Evolutionary conservation across 2,797 vertebrate genomes (phyloP).

Genomic region (Schizopygopsis pylzovi): DNA sequence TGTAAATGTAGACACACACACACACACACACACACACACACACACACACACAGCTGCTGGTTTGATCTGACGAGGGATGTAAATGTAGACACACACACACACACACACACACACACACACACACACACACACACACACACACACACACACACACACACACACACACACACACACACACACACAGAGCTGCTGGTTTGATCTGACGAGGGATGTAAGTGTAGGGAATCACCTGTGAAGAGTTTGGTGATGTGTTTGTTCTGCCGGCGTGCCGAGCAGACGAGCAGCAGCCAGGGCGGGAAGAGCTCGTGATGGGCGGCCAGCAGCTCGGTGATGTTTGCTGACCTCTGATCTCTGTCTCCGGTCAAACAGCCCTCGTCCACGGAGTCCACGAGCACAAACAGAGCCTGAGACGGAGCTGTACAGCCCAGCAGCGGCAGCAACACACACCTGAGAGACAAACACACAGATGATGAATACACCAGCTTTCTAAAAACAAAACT

Average conservation of each 20-base stretch:
- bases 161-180: neutral
- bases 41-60: too few relatives aligned
- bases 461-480: neutral
- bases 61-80: too few relatives aligned
- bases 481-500: neutral
- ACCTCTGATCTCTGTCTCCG: constrained; percentile 85
- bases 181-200: neutral
- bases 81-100: too few relatives aligned
- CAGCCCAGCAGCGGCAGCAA: constrained; percentile 90
- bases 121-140: too few relatives aligned
- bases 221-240: constrained; percentile 90
- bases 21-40: too few relatives aligned
- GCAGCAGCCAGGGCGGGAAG: constrained; percentile 95
- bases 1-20: too few relatives aligned
- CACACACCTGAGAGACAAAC: constrained; percentile 82
- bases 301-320: constrained; percentile 93
- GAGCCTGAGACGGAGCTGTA: constrained; percentile 88
- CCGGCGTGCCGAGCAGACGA: constrained; percentile 92
- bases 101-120: too few relatives aligned
- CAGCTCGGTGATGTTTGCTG: constrained; percentile 92
- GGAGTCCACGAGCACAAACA: constrained; percentile 93
- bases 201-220: neutral
- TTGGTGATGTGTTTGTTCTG: constrained; percentile 97
- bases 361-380: constrained; percentile 91
- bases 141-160: too few relatives aligned